Evolutionary conservation across 2,113 vertebrate genomes (phyloP), one percentile per base, ranked within the genome.

Genomic region (Motacilla tschutschensis): DNA sequence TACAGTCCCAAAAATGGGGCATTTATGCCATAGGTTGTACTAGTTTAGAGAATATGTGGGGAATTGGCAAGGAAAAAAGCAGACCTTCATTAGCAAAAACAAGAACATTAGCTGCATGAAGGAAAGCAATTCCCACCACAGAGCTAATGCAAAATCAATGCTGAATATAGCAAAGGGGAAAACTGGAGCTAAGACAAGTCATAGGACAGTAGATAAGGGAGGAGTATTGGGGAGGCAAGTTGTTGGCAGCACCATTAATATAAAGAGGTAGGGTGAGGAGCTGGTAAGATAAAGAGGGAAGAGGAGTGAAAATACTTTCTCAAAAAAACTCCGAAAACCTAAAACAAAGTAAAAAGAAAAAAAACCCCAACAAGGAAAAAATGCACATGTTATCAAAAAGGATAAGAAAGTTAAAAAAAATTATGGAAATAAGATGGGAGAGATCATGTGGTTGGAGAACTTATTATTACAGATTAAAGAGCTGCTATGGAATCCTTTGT

Each of bases 401-500:
- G 47, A 14, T 58, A 85, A 84, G 43, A 63, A 93, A 54, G 70
- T 59, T 88, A 59, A 93, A 93, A 90, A 91, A 93, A 65, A 89
- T 36, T 80, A 93, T 36, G 55, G 67, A 85, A 75, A 76, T 93
- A 79, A 63, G 59, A 93, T 86, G 57, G 83, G 64, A 63, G 74
- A 77, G 59, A 88, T 79, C 48, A 79, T 63, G 43, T 70, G 71
- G 35, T 20, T 89, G 51, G 25, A 90, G 40, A 89, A 93, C n/a
- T 78, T 79, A n/a, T 87, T 88, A 75, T 70, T 90, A 89, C 24
- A 89, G 66, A 92, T 79, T 77, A 87, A 73, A 82, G 67, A 92
- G 51, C 69, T 92, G 83, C 79, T 91, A 92, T 85, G 84, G 92
- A 88, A 90, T 83, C 88, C 71, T 94, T 93, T 90, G 79, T 75